Evolutionary conservation across 2,888 invertebrate species (phyloP), one percentile per base, ranked within the genome.

Genomic region (Nomada ruficornis): DNA sequence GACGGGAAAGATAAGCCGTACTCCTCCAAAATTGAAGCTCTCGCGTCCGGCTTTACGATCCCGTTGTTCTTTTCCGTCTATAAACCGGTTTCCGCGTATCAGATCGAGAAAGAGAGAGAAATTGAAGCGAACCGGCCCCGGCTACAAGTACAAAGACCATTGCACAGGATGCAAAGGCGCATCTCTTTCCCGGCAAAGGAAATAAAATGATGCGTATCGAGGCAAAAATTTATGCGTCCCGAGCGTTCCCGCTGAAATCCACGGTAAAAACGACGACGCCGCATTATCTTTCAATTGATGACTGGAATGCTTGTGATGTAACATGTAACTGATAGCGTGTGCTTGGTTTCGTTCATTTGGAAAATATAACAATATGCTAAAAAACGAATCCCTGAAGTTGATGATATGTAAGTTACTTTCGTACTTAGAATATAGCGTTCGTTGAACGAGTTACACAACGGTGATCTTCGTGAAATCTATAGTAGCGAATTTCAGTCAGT

Each of bases 1-100:
- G 67, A 44, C 23, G 68, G 10, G 62, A 2, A n/a, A 84, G 82
- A 77, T 80, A 80, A 82, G 68, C 60, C 54, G 63, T 59, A 26
- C 77, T 84, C 73, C 60, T 65, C 72, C 76, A 79, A 87, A 88
- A 87, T 86, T 84, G 64, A 86, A 82, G 80, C 72, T 80, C 67
- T 70, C 72, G 78, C 63, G 76, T 86, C 55, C 50, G 68, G 55
- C 59, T 80, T 84, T 72, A 76, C 75, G 64, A 76, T 65, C 60
- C 77, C 76, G 72, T 77, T 84, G 82, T 84, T 80, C 77, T 73
- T 85, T 72, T 71, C 68, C 77, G 70, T 77, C 69, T 85, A 52
- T 77, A 83, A 87, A 87, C 86, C 79, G 81, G 80, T 86, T 85
- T 36, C 64, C 64, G 18, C 71, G 65, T 77, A 82, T 86, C 80